Evolutionary conservation across 2,113 vertebrate genomes (phyloP), one percentile per base, ranked within the genome.

Genomic region (Leucopsar rothschildi): DNA sequence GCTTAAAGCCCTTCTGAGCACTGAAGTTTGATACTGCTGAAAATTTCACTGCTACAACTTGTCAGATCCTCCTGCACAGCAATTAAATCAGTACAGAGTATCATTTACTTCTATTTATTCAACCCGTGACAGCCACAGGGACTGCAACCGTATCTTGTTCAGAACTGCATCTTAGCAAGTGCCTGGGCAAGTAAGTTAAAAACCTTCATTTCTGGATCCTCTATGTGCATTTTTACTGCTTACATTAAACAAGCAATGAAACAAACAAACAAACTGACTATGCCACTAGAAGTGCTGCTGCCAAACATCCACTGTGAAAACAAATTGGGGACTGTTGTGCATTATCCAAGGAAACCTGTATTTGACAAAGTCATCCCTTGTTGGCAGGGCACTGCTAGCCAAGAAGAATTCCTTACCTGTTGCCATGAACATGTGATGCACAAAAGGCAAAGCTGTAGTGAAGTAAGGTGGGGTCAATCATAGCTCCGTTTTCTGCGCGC

Each of bases 371-470:
- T 86, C 81, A 95, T 88, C 61, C 68, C 90, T 92, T 82, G 86
- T 49, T 78, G 93, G 84, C 89, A 95, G 75, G 95, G 50, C 44
- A 9, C 68, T 71, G 95, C 92, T 59, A 96, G 92, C 47, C 56
- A 42, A 18, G 31, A 92, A 81, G 27, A 50, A 75, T 52, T 52
- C 80, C 96, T 95, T 98, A 99, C 99, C 99, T 99, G 98, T 99
- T 99, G 92, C 99, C 99, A 42, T 99, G 99, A 91, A 99, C 99
- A 45, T 99, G 99, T 33, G 99, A 99, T 71, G 99, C 99, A 72
- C 99, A 99, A 97, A 99, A 99, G 97, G 99, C 99, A 82, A 99
- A 99, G 98, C 99, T 99, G 98, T 99, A 99, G 97, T 99, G 99
- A 64, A 99, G 99, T 84, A 99, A 98, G 40, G 99, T 99, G 91